phyloP scores from a whole-genome alignment of 2,113 vertebrate species.

The Caracal caracal region DNA sequence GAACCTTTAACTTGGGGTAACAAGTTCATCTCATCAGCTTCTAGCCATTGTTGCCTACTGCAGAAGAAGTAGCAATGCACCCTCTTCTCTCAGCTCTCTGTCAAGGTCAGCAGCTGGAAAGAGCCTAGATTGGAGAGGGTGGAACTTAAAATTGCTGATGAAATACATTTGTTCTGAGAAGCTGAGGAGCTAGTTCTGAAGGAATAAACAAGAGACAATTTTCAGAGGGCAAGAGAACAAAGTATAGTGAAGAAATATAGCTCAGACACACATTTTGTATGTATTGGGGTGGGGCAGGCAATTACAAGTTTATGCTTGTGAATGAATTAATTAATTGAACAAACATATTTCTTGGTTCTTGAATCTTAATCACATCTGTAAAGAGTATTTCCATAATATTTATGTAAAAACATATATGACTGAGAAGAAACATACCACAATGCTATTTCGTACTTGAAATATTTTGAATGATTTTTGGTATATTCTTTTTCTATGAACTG shows the following conservation, averaged over 20 bases:
- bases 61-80: not conserved
- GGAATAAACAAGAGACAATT: not conserved
- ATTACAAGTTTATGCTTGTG: not conserved
- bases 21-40: not conserved
- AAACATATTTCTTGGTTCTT: constrained; percentile 9
- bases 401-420: not conserved
- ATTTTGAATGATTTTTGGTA: not conserved
- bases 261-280: not conserved
- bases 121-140: not conserved
- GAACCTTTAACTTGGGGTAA: not conserved
- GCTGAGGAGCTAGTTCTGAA: not conserved
- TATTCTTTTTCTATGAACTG: not conserved
- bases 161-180: not conserved
- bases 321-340: not conserved
- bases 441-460: constrained; percentile 1
- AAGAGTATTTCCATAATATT: not conserved
- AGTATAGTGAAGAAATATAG: not conserved
- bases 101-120: not conserved
- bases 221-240: constrained; percentile 2
- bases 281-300: not conserved
- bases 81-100: not conserved
- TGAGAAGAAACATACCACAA: not conserved
- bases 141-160: not conserved
- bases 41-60: not conserved
- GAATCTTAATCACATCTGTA: not conserved